These are phyloP conservation scores for Brachyalestes nurse DNA, from an alignment of 2,797 vertebrate species.

Conservation along the genomic window DNA sequence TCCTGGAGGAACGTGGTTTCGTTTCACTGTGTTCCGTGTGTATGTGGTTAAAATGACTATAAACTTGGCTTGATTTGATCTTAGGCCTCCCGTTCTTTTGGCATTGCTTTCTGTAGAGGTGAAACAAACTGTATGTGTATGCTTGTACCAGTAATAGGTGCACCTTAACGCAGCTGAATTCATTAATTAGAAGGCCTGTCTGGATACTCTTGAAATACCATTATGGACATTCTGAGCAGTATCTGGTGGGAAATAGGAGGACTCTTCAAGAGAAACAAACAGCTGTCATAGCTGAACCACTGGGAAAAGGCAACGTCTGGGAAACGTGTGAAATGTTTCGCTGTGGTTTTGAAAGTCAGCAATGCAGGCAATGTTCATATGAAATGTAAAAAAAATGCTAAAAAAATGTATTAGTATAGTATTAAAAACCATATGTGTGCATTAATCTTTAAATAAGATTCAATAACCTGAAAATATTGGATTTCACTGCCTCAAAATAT, in stretches of 20 bases:
- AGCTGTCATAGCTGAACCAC: conserved; percentile 34
- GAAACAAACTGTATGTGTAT: too few species aligned
- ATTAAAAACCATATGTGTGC: neutral
- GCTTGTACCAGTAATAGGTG: too few species aligned
- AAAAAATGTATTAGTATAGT: neutral
- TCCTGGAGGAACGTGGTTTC: too few species aligned
- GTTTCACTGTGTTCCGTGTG: too few species aligned
- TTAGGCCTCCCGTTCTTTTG: too few species aligned
- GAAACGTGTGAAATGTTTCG: neutral
- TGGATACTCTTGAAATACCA: conserved; percentile 18
- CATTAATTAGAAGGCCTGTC: neutral
- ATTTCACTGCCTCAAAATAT: conserved; percentile 13
- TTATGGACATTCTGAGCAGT: conserved; percentile 31
- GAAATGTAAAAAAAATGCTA: too few species aligned
- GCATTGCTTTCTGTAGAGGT: too few species aligned
- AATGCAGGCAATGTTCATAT: neutral
- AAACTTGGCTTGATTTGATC: neutral
- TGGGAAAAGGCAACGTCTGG: neutral
- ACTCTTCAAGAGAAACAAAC: conserved; percentile 35
- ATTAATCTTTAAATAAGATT: neutral
- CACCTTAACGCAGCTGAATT: too few species aligned
- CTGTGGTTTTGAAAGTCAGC: neutral
- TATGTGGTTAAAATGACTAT: too few species aligned
- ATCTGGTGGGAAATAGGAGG: conserved; percentile 13
- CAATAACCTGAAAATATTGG: neutral